A percentile compares a stretch with the other conserved stretches of the same genome.
Conservation (phyloP, 2,797 vertebrate genomes). For the Toxotes lorentzi region DNA sequence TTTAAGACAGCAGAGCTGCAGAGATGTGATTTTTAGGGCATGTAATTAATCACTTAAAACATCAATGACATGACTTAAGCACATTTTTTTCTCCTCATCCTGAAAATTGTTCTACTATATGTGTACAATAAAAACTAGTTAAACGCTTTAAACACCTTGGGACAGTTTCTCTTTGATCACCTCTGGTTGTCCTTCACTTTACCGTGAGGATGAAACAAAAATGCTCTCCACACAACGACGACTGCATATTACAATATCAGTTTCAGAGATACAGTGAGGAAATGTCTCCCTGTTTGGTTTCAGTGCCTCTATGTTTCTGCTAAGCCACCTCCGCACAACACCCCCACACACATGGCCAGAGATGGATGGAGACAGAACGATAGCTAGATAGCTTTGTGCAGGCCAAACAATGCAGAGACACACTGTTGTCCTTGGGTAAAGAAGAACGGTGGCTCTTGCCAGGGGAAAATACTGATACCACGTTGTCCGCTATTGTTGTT, state of each 20-base stretch:
- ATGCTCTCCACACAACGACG: slow-evolving; percentile 31
- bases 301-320: slow-evolving; percentile 73
- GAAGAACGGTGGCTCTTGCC: slow-evolving; percentile 31
- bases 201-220: background rate
- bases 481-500: slow-evolving; percentile 35
- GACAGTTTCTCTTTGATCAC: background rate
- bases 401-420: slow-evolving; percentile 66
- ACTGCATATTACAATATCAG: slow-evolving; percentile 50
- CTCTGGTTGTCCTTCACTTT: background rate
- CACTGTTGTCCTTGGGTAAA: slow-evolving; percentile 58
- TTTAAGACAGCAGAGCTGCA: background rate
- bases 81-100: slow-evolving; percentile 21
- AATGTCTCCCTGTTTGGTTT: slow-evolving; percentile 64
- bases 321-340: slow-evolving; percentile 77
- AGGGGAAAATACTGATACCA: slow-evolving; percentile 36
- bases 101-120: slow-evolving; percentile 1
- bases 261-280: slow-evolving; percentile 58
- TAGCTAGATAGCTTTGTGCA: slow-evolving; percentile 65
- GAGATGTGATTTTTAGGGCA: background rate
- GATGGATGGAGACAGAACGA: slow-evolving; percentile 71
- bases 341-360: slow-evolving; percentile 82
- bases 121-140: background rate
- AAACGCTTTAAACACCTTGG: background rate
- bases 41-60: slow-evolving; percentile 33
- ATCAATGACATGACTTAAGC: slow-evolving; percentile 6